Base-by-base conservation (phyloP, 1,140 invertebrate genomes). In the Planococcus citri region DNA sequence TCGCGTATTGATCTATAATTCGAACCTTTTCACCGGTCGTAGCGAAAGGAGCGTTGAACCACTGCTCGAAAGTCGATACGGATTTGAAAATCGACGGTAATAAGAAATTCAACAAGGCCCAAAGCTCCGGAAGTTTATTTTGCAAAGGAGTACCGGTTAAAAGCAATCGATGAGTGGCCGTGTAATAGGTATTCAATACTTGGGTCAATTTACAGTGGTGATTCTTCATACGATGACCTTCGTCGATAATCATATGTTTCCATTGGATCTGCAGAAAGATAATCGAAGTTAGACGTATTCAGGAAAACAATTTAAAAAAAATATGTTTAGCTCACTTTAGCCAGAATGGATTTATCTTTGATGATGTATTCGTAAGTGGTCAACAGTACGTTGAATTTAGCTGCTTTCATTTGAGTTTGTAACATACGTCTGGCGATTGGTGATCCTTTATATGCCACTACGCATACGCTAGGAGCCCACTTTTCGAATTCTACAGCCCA, bases 231-330 rank as follows among this genome's bases (percentile, higher is more conserved):
- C 96, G 86, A 81, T 98, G 96, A 75, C 95, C 96, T 80, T 98
- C 96, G 80, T 98, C 96, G 75, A 98, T 98, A 71, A 98, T 98
- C 94, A 98, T 97, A 78, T 97, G 97, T 77, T 96, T 96, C 94
- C 94, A 98, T 73, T 90, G 90, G n/a, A 95, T 81, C 84, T 87
- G 29, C 29, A 33, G 12, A 6, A 33, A 33, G 12, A 3, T 6
- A 33, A 6, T 33, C 29, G 12, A 3, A 33, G 3, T 33, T 33
- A n/a, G n/a, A n/a, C n/a, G n/a, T n/a, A n/a, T n/a, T n/a, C n/a
- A n/a, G n/a, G n/a, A n/a, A n/a, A n/a, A n/a, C n/a, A n/a, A n/a
- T n/a, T n/a, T n/a, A n/a, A n/a, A n/a, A n/a, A n/a, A n/a, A n/a
- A n/a, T n/a, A n/a, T n/a, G n/a, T n/a, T n/a, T n/a, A n/a, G n/a